Conservation (phyloP, 64 coral and sea anemone species). For the Acropora tenuis region DNA sequence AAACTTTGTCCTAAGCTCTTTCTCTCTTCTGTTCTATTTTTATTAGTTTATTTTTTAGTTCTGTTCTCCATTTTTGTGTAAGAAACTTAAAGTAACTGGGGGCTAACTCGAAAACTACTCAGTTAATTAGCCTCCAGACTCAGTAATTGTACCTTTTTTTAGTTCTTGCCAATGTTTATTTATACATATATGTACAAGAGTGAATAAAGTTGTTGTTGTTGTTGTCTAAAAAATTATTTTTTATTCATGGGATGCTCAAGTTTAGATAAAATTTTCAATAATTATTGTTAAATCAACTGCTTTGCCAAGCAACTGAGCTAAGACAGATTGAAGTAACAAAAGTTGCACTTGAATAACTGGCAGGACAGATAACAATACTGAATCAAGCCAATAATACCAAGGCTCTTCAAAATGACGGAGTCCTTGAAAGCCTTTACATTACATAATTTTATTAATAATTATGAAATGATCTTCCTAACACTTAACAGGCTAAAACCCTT, state of each 20-base stretch:
- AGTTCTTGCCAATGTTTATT: no score
- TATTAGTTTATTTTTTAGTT: no score
- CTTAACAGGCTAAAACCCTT: slow-evolving; percentile 4
- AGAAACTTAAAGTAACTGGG: no score
- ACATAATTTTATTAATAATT: background rate
- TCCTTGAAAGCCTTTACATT: background rate
- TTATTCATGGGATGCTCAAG: slow-evolving; percentile 33
- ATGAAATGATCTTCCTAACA: slow-evolving; percentile 30
- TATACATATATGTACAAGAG: no score
- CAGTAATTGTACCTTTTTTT: no score
- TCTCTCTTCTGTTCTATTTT: no score
- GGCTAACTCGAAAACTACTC: no score
- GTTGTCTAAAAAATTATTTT: no score
- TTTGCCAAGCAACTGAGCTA: slow-evolving; percentile 17
- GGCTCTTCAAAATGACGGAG: background rate
- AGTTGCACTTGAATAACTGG: slow-evolving; percentile 6
- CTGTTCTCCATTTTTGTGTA: no score
- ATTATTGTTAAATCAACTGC: background rate
- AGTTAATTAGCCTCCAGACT: no score
- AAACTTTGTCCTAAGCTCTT: no score
- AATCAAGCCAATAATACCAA: background rate
- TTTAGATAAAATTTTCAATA: slow-evolving; percentile 25
- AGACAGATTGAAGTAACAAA: background rate
- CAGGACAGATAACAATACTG: background rate
- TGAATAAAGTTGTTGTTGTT: no score